These are phyloP conservation scores for Gnatocerus cornutus DNA, from an alignment of 2,888 invertebrate genomes.

Conservation along the genomic window DNA sequence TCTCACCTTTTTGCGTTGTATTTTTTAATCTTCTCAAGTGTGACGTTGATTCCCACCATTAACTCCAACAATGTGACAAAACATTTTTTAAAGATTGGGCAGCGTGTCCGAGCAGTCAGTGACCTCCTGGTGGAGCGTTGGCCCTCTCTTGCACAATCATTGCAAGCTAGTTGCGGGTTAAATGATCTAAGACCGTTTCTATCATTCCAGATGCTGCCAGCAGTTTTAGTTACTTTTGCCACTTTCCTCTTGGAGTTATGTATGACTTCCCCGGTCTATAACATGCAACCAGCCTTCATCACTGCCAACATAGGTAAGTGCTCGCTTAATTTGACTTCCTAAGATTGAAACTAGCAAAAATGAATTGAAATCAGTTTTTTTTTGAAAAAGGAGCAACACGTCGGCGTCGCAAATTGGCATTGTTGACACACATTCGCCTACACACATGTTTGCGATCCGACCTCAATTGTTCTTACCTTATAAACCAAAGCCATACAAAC, in stretches of 20 bases:
- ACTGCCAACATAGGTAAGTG: conserved; percentile 69
- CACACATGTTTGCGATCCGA: conserved; percentile 29
- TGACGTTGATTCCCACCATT: conserved; percentile 34
- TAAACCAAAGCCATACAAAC: conserved; percentile 10
- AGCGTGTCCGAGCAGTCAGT: conserved; percentile 54
- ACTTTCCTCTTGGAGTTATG: conserved; percentile 67
- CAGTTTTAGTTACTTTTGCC: conserved; percentile 66
- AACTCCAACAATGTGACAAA: conserved; percentile 32
- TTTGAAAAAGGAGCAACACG: not conserved
- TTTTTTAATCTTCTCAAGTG: conserved; percentile 18
- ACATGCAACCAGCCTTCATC: conserved; percentile 70
- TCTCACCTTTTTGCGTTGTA: conserved; percentile 15
- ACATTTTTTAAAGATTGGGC: conserved; percentile 46
- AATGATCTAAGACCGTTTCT: conserved; percentile 41
- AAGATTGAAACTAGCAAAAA: not conserved
- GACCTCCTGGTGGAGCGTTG: conserved; percentile 57
- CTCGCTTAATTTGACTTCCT: conserved; percentile 6
- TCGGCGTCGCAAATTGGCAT: conserved; percentile 34
- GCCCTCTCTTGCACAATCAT: conserved; percentile 49
- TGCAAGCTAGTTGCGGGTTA: conserved; percentile 35
- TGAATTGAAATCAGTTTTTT: not conserved
- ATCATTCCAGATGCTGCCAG: conserved; percentile 70
- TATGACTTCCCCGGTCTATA: conserved; percentile 69
- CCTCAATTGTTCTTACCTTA: conserved; percentile 31
- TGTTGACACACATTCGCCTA: conserved; percentile 44